Evolutionary conservation across 1,140 invertebrate genomes (phyloP).

Genomic region (Lucilia sericata): DNA sequence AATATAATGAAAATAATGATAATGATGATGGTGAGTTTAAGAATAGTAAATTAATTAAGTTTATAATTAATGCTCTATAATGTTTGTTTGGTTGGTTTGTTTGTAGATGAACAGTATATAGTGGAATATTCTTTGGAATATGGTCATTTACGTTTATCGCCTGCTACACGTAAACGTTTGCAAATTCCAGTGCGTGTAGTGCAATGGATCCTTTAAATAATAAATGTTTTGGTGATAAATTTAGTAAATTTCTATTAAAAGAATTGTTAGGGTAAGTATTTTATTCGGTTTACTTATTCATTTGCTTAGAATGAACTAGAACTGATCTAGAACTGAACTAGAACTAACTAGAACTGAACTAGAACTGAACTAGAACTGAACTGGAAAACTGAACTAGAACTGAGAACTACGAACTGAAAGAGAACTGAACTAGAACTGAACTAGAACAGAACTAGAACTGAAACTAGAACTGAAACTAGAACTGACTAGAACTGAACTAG

Average conservation of each 20-base stretch:
- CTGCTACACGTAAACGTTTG: conserved; percentile 82
- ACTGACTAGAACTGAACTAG: too few relatives aligned
- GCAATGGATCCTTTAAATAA: conserved; percentile 89
- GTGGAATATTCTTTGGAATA: conserved; percentile 98
- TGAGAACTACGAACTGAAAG: too few relatives aligned
- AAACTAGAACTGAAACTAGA: too few relatives aligned
- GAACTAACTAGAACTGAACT: too few relatives aligned
- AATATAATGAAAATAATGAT: conserved; percentile 39
- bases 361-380: too few relatives aligned
- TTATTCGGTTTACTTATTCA: not conserved
- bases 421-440: too few relatives aligned
- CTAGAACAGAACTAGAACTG: too few relatives aligned
- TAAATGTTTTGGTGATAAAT: conserved; percentile 92
- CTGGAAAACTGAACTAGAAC: too few relatives aligned
- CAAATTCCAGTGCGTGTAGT: conserved; percentile 95
- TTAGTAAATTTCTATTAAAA: conserved; percentile 90
- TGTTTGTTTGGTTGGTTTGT: too few relatives aligned
- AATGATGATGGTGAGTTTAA: conserved; percentile 42
- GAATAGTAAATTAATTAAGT: not conserved
- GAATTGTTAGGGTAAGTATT: conserved; percentile 82
- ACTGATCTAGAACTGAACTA: too few relatives aligned
- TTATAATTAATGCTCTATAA: too few relatives aligned
- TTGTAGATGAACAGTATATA: conserved; percentile 96
- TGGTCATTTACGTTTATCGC: conserved; percentile 92
- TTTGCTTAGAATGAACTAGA: too few relatives aligned